Conservation (phyloP, 2,797 vertebrate genomes). For the Danio aesculapii region DNA sequence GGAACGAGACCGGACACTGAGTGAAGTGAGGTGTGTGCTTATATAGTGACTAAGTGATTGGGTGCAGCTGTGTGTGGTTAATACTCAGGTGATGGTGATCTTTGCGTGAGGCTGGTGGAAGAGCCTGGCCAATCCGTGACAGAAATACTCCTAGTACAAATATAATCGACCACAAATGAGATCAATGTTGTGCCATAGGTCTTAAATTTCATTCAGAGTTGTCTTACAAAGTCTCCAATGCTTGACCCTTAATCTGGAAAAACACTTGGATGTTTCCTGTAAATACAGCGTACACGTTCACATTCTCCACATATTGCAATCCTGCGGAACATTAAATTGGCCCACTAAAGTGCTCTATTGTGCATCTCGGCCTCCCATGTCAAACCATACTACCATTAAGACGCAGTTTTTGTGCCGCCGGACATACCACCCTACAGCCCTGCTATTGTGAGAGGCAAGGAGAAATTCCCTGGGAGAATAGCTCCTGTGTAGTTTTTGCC, state of each 20-base stretch:
- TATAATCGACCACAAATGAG: too few species aligned
- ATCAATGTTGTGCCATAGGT: too few species aligned
- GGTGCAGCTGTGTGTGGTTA: too few species aligned
- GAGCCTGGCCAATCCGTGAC: too few species aligned
- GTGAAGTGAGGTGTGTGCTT: too few species aligned
- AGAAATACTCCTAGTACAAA: too few species aligned
- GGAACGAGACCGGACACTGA: too few species aligned
- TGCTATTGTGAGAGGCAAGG: constrained; percentile 59
- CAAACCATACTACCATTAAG: constrained; percentile 53
- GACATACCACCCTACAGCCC: constrained; percentile 59
- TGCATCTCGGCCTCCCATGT: constrained; percentile 63
- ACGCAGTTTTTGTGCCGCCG: constrained; percentile 61
- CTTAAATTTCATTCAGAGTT: too few species aligned
- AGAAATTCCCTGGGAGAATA: constrained; percentile 61
- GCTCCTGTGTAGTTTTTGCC: constrained; percentile 69
- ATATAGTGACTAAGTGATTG: too few species aligned
- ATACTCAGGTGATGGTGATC: too few species aligned
- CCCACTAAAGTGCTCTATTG: constrained; percentile 67
- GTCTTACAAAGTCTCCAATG: too few species aligned
- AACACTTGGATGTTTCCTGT: background rate
- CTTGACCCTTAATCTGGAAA: background rate
- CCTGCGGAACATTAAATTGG: constrained; percentile 74
- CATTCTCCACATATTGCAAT: constrained; percentile 69
- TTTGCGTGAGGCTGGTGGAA: too few species aligned
- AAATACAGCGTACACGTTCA: constrained; percentile 7